A percentile compares a stretch with the other conserved stretches of the same genome.
These are phyloP conservation scores for Nephrotoma flavescens DNA, from an alignment of 2,888 invertebrate genomes.

Conservation along the genomic window DNA sequence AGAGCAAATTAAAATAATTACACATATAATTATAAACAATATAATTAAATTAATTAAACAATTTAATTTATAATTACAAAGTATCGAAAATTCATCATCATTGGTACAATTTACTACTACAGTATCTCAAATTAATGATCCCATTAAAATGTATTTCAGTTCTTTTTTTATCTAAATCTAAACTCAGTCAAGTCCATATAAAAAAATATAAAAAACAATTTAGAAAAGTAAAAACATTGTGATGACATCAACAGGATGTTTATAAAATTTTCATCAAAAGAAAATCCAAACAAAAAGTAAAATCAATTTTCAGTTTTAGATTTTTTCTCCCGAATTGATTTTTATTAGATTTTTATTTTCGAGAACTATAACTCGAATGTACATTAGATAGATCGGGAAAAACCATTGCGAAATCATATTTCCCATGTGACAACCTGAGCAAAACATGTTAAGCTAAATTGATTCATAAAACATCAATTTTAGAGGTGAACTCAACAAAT, in stretches of 20 bases:
- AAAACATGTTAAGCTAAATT: too few relatives aligned
- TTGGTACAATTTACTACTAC: neutral
- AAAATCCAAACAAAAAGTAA: neutral
- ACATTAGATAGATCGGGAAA: neutral
- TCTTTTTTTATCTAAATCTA: neutral
- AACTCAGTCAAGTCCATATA: neutral
- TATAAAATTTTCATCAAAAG: neutral
- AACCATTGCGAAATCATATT: too few relatives aligned
- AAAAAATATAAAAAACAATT: neutral
- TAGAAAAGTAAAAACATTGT: neutral
- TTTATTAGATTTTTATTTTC: neutral
- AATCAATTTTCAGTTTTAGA: neutral
- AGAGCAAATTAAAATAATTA: neutral
- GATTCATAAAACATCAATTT: neutral
- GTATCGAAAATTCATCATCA: neutral
- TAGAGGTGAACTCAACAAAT: neutral
- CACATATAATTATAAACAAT: neutral
- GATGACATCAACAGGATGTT: constrained; percentile 4
- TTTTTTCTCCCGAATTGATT: neutral
- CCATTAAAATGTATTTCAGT: neutral
- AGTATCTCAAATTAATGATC: neutral
- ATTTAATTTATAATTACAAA: neutral
- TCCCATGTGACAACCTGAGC: too few relatives aligned
- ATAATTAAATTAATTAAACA: neutral
- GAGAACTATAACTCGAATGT: neutral